Conservation (phyloP, 2,113 vertebrate species). For the Speoplatyrhinus poulsoni region DNA sequence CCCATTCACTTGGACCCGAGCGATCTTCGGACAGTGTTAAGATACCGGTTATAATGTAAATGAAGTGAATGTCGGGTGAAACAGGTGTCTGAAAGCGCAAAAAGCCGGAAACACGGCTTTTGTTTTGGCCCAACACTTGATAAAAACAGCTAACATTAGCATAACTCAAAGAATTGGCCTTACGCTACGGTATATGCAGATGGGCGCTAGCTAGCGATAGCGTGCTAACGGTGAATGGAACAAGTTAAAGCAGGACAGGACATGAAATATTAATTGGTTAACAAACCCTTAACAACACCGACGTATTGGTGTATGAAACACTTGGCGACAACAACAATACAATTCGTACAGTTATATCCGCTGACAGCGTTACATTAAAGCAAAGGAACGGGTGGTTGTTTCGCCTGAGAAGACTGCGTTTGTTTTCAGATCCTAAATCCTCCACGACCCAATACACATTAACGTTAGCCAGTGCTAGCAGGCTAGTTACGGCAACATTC, state of each 20-base stretch:
- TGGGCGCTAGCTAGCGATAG: not conserved
- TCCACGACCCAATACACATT: slow-evolving; percentile 55
- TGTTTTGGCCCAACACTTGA: slow-evolving; percentile 39
- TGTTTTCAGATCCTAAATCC: slow-evolving; percentile 70
- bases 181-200: not conserved
- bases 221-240: slow-evolving; percentile 11
- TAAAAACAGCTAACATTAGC: slow-evolving; percentile 19
- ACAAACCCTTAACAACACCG: slow-evolving; percentile 17
- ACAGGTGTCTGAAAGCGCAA: too few species aligned
- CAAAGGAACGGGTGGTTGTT: not conserved
- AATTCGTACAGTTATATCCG: slow-evolving; percentile 17
- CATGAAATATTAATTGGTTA: slow-evolving; percentile 58
- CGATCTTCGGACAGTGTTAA: too few species aligned
- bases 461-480: slow-evolving; percentile 38
- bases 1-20: not conserved
- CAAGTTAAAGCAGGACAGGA: slow-evolving; percentile 31
- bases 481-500: slow-evolving; percentile 46
- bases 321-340: slow-evolving; percentile 51
- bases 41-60: too few species aligned
- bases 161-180: slow-evolving; percentile 4
- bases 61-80: too few species aligned
- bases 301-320: slow-evolving; percentile 42
- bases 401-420: slow-evolving; percentile 39
- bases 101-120: slow-evolving; percentile 36
- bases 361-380: not conserved